phyloP scores from a whole-genome alignment of 23 tunicate genomes.

The Ascidia mentula region DNA sequence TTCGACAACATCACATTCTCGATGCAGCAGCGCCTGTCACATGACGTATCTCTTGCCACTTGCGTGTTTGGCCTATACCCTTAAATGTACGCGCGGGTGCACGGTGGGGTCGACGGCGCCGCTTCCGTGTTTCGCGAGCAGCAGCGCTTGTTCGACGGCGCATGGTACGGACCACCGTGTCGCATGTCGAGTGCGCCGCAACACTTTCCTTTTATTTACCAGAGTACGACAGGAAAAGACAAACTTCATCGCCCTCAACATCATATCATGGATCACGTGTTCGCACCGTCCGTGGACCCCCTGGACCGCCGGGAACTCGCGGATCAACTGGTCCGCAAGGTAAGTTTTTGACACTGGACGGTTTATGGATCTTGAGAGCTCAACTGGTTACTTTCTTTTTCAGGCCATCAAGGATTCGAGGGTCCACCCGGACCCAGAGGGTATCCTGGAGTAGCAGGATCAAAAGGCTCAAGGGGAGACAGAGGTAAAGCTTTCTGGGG shows the following conservation, averaged over 20 bases:
- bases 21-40: neutral
- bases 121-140: too few relatives aligned
- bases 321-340: conserved; percentile 82
- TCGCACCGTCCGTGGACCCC: conserved; percentile 35
- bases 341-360: neutral
- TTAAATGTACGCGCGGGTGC: too few relatives aligned
- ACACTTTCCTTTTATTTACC: neutral
- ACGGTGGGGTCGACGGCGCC: too few relatives aligned
- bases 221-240: conserved; percentile 19
- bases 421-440: conserved; percentile 66
- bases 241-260: neutral
- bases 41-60: too few relatives aligned
- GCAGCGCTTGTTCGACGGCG: too few relatives aligned
- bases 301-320: conserved; percentile 46
- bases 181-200: neutral
- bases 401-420: conserved; percentile 76
- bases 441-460: conserved; percentile 41
- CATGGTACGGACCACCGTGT: too few relatives aligned
- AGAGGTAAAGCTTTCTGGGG: conserved; percentile 60
- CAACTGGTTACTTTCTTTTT: neutral
- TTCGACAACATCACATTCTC: neutral
- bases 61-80: too few relatives aligned
- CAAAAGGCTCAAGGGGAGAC: conserved; percentile 54
- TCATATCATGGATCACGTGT: conserved; percentile 3
- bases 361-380: neutral